Percentiles rank a stretch among this genome's conserved stretches.
phyloP scores from a whole-genome alignment of 2,797 vertebrate species.

The Menidia menidia region DNA sequence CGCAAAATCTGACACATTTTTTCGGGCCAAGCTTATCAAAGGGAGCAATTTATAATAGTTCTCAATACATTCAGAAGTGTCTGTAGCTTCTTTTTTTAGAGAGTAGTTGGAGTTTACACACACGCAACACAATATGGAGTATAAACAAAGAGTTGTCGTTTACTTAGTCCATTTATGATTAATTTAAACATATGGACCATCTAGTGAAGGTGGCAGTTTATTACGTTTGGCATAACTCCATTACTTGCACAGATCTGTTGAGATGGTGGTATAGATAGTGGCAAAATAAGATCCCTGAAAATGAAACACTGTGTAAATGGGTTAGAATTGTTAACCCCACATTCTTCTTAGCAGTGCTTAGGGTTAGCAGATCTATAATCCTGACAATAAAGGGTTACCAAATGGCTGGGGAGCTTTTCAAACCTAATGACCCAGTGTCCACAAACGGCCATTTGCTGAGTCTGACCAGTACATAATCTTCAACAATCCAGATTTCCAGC shows the following conservation, averaged over 20 bases:
- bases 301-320: conserved; percentile 8
- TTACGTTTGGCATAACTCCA: conserved; percentile 12
- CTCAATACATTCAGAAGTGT: no score
- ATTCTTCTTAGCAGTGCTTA: not conserved
- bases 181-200: conserved; percentile 1
- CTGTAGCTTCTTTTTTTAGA: no score
- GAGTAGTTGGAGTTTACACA: no score
- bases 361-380: not conserved
- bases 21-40: no score
- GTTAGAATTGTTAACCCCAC: not conserved
- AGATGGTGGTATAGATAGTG: conserved; percentile 17
- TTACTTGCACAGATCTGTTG: conserved; percentile 16
- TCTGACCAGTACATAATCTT: conserved; percentile 4
- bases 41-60: no score
- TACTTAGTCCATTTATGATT: not conserved
- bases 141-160: no score
- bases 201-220: not conserved
- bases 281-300: conserved; percentile 3
- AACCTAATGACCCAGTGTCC: conserved; percentile 24
- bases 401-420: conserved; percentile 25
- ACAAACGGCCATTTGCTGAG: conserved; percentile 16
- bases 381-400: conserved; percentile 10
- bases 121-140: no score
- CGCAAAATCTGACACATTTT: no score
- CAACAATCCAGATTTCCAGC: not conserved